Conservation (phyloP, 2,113 vertebrate genomes). For the Bufo bufo region DNA sequence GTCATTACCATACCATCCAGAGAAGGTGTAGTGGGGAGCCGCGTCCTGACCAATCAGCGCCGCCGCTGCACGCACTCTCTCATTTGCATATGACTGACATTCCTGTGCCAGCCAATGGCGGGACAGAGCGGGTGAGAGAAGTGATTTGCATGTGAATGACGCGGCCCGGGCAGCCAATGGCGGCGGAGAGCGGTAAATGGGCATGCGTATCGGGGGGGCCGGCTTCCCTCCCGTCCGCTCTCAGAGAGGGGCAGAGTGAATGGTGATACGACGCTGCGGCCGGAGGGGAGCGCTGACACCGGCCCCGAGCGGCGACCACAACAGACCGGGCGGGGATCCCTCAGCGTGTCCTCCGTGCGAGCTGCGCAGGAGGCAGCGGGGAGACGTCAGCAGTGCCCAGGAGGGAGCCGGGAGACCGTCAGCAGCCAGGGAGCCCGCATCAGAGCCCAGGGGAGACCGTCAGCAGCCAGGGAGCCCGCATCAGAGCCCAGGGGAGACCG, state of each 20-base stretch:
- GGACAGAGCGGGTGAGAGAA: slow-evolving; percentile 23
- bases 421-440: too few species aligned
- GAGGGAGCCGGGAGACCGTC: too few species aligned
- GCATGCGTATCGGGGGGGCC: slow-evolving; percentile 44
- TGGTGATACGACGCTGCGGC: slow-evolving; percentile 49
- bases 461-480: too few species aligned
- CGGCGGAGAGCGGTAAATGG: slow-evolving; percentile 52
- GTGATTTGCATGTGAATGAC: slow-evolving; percentile 55
- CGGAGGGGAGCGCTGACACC: neutral
- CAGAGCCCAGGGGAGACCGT: too few species aligned
- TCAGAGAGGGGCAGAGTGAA: slow-evolving; percentile 50
- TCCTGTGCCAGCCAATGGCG: slow-evolving; percentile 44
- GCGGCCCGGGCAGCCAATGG: slow-evolving; percentile 29
- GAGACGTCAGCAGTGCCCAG: too few species aligned
- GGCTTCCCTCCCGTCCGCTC: slow-evolving; percentile 42
- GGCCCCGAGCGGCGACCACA: neutral
- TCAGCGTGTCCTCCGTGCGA: too few species aligned
- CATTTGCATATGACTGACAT: slow-evolving; percentile 57
- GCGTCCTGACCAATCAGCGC: neutral
- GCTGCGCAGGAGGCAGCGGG: too few species aligned
- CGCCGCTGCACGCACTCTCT: neutral
- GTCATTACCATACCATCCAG: slow-evolving; percentile 7
- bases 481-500: too few species aligned
- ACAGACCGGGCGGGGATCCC: too few species aligned
- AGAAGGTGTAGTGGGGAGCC: neutral